Percentiles rank a stretch among this genome's conserved stretches.
Conservation (phyloP, 1,140 invertebrate genomes). For the Ceratina japonica region DNA sequence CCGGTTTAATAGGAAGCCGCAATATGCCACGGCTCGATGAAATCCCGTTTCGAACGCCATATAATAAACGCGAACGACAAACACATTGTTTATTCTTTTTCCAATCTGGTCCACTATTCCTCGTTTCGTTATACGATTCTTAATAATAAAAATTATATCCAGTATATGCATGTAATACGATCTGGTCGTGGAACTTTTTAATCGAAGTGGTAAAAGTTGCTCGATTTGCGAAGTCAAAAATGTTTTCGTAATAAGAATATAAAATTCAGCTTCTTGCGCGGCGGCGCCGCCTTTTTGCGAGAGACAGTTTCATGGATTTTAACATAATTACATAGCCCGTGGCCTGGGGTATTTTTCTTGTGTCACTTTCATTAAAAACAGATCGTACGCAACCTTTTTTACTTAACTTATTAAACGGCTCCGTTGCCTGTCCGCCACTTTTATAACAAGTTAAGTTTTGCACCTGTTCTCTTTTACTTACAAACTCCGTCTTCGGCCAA, state of each 20-base stretch:
- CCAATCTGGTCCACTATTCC: background rate
- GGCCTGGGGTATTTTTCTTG: background rate
- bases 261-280: background rate
- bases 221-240: too few relatives aligned
- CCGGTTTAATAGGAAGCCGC: constrained; percentile 57
- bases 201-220: too few relatives aligned
- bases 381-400: background rate
- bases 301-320: background rate
- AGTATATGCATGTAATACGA: too few relatives aligned
- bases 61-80: constrained; percentile 1
- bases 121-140: too few relatives aligned
- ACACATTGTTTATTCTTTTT: constrained; percentile 48
- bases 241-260: background rate
- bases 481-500: background rate
- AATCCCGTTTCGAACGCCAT: constrained; percentile 25
- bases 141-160: too few relatives aligned
- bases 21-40: constrained; percentile 32
- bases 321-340: background rate
- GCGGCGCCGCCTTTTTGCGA: background rate
- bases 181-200: too few relatives aligned
- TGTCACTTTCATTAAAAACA: constrained; percentile 1
- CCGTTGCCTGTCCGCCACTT: background rate
- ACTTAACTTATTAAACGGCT: background rate
- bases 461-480: background rate
- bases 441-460: constrained; percentile 10